Conservation (phyloP, 2,888 invertebrate species). For the Cordilura impudica region DNA sequence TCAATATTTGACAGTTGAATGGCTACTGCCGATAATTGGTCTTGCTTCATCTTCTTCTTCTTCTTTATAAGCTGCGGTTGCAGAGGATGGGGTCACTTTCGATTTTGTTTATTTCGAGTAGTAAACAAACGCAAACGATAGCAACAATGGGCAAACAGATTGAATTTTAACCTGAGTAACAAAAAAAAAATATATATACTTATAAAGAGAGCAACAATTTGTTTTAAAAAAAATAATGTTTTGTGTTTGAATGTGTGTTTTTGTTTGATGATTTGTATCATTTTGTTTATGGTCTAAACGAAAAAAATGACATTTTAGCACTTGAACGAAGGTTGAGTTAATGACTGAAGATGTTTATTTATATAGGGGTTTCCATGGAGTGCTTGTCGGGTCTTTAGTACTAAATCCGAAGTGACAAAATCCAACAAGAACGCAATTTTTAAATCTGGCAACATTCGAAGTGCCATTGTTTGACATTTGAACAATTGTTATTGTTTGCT, state of each 20-base stretch:
- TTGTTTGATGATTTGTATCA: not conserved
- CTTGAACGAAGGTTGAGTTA: slow-evolving; percentile 42
- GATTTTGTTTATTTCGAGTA: slow-evolving; percentile 16
- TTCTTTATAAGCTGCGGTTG: not conserved
- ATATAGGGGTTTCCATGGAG: slow-evolving; percentile 28
- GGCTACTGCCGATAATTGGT: not conserved
- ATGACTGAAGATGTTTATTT: slow-evolving; percentile 17
- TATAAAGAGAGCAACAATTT: slow-evolving; percentile 16
- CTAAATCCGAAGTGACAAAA: no score
- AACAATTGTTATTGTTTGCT: no score
- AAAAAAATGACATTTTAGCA: slow-evolving; percentile 33
- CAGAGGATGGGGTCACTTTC: slow-evolving; percentile 5
- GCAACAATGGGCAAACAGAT: not conserved
- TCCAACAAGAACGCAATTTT: no score
- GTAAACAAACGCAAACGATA: slow-evolving; percentile 36
- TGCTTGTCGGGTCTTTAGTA: no score
- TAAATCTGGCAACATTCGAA: no score
- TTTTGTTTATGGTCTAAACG: slow-evolving; percentile 3
- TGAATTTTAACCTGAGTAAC: not conserved
- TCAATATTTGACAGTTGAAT: not conserved
- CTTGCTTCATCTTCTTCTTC: no score
- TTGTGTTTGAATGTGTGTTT: slow-evolving; percentile 2
- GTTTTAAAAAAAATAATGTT: slow-evolving; percentile 3
- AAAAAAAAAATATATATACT: no score
- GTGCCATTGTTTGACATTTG: no score